Evolutionary conservation across 2,888 invertebrate genomes (phyloP).

Genomic region (Gastracanthus pulcherrimus): DNA sequence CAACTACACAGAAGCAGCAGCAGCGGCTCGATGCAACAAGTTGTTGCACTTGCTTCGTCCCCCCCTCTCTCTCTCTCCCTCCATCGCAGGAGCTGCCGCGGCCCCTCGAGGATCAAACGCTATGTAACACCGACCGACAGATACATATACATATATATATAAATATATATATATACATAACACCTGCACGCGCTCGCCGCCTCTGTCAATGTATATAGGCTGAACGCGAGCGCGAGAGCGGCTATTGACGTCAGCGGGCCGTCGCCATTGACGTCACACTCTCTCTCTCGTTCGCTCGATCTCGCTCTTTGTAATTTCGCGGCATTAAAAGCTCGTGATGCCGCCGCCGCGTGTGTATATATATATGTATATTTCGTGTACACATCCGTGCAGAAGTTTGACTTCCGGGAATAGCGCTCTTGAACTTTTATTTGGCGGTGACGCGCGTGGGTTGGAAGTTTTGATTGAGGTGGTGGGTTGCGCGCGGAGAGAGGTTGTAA

Average conservation of each 20-base stretch:
- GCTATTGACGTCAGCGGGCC: too few relatives aligned
- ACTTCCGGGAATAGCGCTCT: neutral
- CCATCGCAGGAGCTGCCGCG: neutral
- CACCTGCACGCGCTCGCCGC: too few relatives aligned
- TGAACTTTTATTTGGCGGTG: neutral
- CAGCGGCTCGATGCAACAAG: conserved; percentile 31
- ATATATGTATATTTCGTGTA: too few relatives aligned
- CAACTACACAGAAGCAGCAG: too few relatives aligned
- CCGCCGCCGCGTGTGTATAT: too few relatives aligned
- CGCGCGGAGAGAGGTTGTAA: too few relatives aligned
- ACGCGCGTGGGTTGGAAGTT: too few relatives aligned
- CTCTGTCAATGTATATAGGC: too few relatives aligned
- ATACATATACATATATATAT: neutral
- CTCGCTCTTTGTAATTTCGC: conserved; percentile 1
- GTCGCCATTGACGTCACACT: neutral
- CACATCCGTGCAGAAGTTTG: too few relatives aligned
- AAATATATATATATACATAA: too few relatives aligned
- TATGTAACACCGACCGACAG: too few relatives aligned
- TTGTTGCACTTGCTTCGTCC: conserved; percentile 28
- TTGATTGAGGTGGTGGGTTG: neutral
- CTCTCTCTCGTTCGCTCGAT: neutral
- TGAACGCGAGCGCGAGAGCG: too few relatives aligned
- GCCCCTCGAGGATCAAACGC: neutral
- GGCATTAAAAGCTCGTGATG: neutral
- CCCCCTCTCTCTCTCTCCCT: neutral